phyloP scores from a whole-genome alignment of 2,888 invertebrate genomes.

The Morinoia aosen region DNA sequence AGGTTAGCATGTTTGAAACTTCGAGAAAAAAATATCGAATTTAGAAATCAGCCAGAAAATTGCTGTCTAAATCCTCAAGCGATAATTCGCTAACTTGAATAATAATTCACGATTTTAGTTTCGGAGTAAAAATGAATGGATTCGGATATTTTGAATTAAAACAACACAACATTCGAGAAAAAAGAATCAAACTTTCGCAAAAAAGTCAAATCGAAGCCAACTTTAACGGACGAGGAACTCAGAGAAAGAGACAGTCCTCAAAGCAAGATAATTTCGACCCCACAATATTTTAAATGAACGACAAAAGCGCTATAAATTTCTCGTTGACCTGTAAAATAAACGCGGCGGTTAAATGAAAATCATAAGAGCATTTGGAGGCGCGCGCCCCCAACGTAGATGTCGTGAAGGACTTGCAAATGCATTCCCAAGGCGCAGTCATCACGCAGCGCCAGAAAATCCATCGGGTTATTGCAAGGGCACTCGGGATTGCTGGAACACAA shows the following conservation, averaged over 20 bases:
- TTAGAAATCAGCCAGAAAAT: neutral
- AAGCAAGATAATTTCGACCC: neutral
- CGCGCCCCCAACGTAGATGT: neutral
- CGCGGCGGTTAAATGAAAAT: neutral
- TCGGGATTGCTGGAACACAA: constrained; percentile 26
- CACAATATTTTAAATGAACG: neutral
- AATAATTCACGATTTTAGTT: neutral
- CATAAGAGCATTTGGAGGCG: neutral
- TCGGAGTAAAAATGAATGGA: neutral
- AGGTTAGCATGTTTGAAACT: neutral
- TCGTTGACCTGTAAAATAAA: neutral
- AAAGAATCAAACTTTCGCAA: neutral
- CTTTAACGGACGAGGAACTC: neutral
- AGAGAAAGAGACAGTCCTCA: neutral
- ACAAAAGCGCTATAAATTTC: neutral
- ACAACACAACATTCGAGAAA: neutral
- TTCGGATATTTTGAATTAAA: neutral
- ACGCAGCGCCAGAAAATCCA: constrained; percentile 22
- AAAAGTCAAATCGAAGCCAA: neutral
- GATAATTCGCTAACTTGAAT: neutral
- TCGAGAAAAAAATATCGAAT: neutral
- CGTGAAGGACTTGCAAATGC: constrained; percentile 7
- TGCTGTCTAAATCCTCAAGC: neutral
- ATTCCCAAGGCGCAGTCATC: constrained; percentile 10
- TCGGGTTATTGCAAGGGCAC: constrained; percentile 43